phyloP scores from a whole-genome alignment of 2,797 vertebrate genomes.

The Corythornis leucogaster region DNA sequence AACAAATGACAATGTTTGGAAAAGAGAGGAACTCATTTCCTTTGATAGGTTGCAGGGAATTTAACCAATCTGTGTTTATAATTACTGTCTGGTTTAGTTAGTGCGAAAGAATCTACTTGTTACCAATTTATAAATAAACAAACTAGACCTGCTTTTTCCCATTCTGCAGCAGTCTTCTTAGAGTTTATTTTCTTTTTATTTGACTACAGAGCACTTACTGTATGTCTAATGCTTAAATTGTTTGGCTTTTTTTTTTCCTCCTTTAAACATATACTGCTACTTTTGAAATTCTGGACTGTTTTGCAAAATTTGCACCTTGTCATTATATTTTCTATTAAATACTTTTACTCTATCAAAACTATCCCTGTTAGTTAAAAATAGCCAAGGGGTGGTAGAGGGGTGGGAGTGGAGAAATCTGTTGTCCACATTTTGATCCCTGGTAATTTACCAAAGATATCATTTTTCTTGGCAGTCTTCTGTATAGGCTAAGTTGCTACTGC shows the following conservation, averaged over 20 bases:
- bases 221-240: conserved; percentile 69
- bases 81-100: conserved; percentile 85
- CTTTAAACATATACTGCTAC: conserved; percentile 62
- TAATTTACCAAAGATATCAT: conserved; percentile 80
- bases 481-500: conserved; percentile 82
- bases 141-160: conserved; percentile 76
- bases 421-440: conserved; percentile 81
- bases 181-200: conserved; percentile 84
- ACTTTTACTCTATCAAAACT: conserved; percentile 55
- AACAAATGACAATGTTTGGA: conserved; percentile 88
- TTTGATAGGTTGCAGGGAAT: conserved; percentile 83
- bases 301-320: conserved; percentile 72
- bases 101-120: conserved; percentile 83
- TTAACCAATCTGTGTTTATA: conserved; percentile 85
- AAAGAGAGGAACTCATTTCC: conserved; percentile 85
- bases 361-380: conserved; percentile 74
- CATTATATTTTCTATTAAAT: conserved; percentile 55
- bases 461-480: conserved; percentile 81
- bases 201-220: conserved; percentile 77
- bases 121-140: conserved; percentile 86
- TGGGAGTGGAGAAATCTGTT: conserved; percentile 77
- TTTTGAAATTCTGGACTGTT: conserved; percentile 54
- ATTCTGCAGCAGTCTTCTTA: conserved; percentile 66
- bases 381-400: conserved; percentile 30
- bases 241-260: not conserved